Evolutionary conservation across 2,888 invertebrate species (phyloP).

Genomic region (Caenorhabditis auriculariae): DNA sequence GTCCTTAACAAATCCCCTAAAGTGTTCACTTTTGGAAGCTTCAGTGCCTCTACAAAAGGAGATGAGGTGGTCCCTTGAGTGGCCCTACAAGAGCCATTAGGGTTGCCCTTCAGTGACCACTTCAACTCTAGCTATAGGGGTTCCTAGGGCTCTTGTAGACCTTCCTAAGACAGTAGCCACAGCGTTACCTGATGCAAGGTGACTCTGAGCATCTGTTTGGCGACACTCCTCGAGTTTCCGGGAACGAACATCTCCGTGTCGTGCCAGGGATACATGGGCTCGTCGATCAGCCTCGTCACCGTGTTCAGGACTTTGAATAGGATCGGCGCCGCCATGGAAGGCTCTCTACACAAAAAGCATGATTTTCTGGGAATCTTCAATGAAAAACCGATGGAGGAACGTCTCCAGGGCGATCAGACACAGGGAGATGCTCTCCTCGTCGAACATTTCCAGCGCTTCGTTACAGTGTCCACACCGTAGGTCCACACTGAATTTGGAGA

Average conservation of each 20-base stretch:
- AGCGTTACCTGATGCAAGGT: conserved; percentile 77
- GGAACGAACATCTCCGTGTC: conserved; percentile 75
- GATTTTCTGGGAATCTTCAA: no score
- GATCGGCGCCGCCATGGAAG: conserved; percentile 85
- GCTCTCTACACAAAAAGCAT: no score
- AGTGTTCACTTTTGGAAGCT: no score
- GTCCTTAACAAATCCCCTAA: no score
- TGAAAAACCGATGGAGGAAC: conserved; percentile 93
- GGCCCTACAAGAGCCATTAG: not conserved
- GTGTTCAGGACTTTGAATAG: conserved; percentile 86
- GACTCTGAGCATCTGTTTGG: conserved; percentile 93
- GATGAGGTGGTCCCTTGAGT: no score
- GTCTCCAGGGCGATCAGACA: conserved; percentile 90
- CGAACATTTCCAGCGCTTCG: conserved; percentile 83
- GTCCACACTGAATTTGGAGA: conserved; percentile 48
- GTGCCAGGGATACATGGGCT: conserved; percentile 62
- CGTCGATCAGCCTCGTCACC: conserved; percentile 75
- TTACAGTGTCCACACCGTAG: conserved; percentile 84
- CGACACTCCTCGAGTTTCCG: conserved; percentile 90
- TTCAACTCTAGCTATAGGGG: not conserved
- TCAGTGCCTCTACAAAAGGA: no score
- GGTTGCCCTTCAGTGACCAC: no score
- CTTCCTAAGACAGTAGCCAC: no score
- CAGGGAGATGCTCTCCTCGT: conserved; percentile 83
- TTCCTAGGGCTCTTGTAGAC: not conserved